These are phyloP conservation scores for Hydropotes inermis DNA, from an alignment of 2,113 vertebrate species.

Conservation along the genomic window DNA sequence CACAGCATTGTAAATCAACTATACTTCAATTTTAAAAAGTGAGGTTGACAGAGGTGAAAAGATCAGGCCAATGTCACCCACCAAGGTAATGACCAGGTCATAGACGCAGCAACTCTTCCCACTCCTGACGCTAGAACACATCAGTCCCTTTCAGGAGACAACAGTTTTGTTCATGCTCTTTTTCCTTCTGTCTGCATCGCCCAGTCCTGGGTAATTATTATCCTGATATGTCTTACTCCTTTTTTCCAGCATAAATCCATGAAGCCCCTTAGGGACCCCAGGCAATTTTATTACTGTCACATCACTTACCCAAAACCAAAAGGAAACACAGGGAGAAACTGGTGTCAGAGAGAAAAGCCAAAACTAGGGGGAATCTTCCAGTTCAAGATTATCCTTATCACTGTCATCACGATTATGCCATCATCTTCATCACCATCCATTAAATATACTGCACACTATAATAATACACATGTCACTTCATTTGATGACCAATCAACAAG, in stretches of 20 bases:
- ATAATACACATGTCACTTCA: background rate
- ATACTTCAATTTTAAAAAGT: background rate
- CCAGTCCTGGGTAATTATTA: background rate
- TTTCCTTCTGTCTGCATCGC: background rate
- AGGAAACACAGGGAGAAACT: background rate
- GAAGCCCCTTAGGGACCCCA: background rate
- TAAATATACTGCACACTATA: background rate
- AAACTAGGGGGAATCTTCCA: background rate
- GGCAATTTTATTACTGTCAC: background rate
- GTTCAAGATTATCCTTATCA: background rate
- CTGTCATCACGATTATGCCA: too few relatives aligned
- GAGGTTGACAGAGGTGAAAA: background rate
- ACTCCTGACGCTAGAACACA: rapidly evolving
- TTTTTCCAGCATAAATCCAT: background rate
- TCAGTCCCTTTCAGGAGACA: background rate
- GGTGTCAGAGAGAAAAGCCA: background rate
- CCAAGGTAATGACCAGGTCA: background rate
- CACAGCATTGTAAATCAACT: background rate
- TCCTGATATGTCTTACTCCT: too few relatives aligned
- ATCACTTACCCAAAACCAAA: background rate
- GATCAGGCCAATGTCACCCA: background rate
- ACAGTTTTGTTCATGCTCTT: background rate
- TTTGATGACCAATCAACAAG: background rate
- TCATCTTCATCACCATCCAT: too few relatives aligned
- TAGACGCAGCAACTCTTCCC: background rate